These are phyloP conservation scores for Corythaeola cristata DNA, from an alignment of 2,113 vertebrate genomes.

Conservation along the genomic window DNA sequence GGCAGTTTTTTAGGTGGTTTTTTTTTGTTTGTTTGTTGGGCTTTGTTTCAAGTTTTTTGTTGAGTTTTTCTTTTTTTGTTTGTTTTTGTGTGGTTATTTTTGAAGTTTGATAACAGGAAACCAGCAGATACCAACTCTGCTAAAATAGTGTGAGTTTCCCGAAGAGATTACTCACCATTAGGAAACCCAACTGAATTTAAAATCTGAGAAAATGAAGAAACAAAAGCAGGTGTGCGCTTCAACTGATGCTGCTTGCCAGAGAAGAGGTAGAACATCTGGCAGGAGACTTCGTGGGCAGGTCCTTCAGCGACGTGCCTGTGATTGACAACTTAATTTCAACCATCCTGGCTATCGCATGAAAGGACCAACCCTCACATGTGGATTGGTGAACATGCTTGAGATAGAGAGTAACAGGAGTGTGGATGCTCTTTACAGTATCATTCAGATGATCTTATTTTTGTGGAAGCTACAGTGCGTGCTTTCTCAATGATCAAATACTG, in stretches of 20 bases:
- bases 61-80: too few relatives aligned
- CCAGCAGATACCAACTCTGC: not conserved
- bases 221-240: not conserved
- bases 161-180: not conserved
- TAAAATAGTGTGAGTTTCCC: not conserved
- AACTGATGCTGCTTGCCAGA: slow-evolving; percentile 2
- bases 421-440: not conserved
- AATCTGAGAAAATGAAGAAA: not conserved
- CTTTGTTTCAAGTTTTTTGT: not conserved
- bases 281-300: slow-evolving; percentile 1
- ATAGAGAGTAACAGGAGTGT: not conserved
- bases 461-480: not conserved
- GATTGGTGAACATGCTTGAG: not conserved
- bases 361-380: not conserved
- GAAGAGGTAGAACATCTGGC: not conserved
- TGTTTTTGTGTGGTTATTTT: too few relatives aligned
- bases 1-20: not conserved
- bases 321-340: not conserved
- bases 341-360: not conserved
- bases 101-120: not conserved
- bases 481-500: not conserved
- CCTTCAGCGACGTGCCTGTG: not conserved
- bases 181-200: slow-evolving; percentile 5
- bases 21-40: not conserved
- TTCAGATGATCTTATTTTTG: not conserved